Percentiles rank a stretch among this genome's conserved stretches.
These are phyloP conservation scores for Trididemnum clinides DNA, from an alignment of 23 tunicate species.

Conservation along the genomic window DNA sequence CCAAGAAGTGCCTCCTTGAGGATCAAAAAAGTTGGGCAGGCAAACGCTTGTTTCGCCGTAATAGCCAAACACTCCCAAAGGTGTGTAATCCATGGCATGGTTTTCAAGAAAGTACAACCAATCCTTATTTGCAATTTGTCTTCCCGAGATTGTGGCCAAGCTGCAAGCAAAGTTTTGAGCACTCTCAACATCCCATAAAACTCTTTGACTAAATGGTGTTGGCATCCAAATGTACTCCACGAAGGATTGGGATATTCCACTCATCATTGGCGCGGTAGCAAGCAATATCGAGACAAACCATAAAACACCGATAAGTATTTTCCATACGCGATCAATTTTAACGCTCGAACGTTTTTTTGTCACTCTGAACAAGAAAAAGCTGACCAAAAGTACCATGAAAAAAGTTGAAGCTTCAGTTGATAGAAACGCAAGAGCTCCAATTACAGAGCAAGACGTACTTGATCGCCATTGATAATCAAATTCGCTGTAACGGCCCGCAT, in stretches of 20 bases:
- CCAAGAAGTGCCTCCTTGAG: slow-evolving; percentile 22
- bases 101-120: background rate
- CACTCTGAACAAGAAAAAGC: background rate
- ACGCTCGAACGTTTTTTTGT: background rate
- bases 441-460: background rate
- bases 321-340: background rate
- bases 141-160: background rate
- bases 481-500: background rate
- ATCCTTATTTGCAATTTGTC: background rate
- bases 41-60: slow-evolving; percentile 52
- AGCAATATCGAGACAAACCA: slow-evolving; percentile 21
- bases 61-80: slow-evolving; percentile 42
- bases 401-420: slow-evolving; percentile 38
- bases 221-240: slow-evolving; percentile 4
- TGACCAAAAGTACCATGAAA: background rate
- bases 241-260: background rate
- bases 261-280: slow-evolving; percentile 12
- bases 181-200: background rate
- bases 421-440: background rate
- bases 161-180: background rate
- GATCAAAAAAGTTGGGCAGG: slow-evolving; percentile 34
- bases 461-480: slow-evolving; percentile 42
- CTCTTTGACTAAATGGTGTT: background rate
- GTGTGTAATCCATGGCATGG: background rate
- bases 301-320: background rate